Base-by-base conservation (phyloP, 1,140 invertebrate species). In the Spodoptera frugiperda region DNA sequence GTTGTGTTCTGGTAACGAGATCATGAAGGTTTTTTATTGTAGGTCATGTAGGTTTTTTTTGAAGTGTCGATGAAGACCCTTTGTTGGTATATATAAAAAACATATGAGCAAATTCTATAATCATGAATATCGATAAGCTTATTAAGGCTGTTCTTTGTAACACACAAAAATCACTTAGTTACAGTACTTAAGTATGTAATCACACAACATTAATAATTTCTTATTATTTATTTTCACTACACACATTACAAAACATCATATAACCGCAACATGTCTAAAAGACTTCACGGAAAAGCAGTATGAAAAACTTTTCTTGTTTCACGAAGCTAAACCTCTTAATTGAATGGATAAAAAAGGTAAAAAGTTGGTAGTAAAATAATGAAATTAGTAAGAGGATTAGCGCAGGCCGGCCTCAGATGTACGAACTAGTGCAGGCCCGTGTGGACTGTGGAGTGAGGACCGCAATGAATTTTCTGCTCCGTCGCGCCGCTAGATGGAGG, bases 381-480 rank as follows among this genome's bases (percentile, higher is more conserved):
- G 19, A 73, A 73, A 46, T 44, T 49, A 39, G 71, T 59, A 59
- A 73, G 55, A 48, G 51, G 55, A 73, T 73, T 73, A 73, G 54
- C 19, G 70, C n/a, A 46, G 21, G 39, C 54, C 12, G 68, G 77
- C 54, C 53, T 61, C 78, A 70, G 82, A 70, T 63, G 68, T 63
- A 63, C 59, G 59, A 11, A 61, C 57, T 61, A 61, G 57, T 73
- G 81, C 85, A 84, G 77, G 76, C 81, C 85, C 81, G 83, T 88
- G 82, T n/a, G 77, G 76, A 80, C 85, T 80, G 83, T 85, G 85
- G 87, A 84, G 88, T 82, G 87, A 88, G 89, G 89, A 85, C 85
- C 78, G 85, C 82, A 91, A 87, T 91, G 82, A 91, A 92, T 92
- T 92, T 92, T 89, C 91, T 85, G 89, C 85, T 88, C 84, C 84